Percentiles rank a stretch among this genome's conserved stretches.
These are phyloP conservation scores for Lathronympha strigana DNA, from an alignment of 2,888 invertebrate species.

Conservation along the genomic window DNA sequence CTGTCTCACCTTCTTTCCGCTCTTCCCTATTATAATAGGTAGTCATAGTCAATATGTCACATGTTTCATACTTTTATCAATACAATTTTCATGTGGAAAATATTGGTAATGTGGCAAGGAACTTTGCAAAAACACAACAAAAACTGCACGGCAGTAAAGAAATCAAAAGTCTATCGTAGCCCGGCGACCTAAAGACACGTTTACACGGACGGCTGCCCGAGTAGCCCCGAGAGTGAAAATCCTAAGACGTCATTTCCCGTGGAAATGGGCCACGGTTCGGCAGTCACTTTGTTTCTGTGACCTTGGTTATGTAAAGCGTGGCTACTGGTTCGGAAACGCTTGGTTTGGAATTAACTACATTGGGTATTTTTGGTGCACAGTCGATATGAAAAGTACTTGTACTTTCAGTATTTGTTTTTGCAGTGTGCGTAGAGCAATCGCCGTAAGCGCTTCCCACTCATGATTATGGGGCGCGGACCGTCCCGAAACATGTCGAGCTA, in stretches of 20 bases:
- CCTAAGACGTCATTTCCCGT: constrained; percentile 68
- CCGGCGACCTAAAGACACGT: constrained; percentile 58
- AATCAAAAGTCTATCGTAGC: constrained; percentile 36
- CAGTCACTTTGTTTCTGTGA: constrained; percentile 70
- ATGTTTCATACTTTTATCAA: too few relatives aligned
- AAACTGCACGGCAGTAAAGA: not conserved
- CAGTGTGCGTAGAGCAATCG: too few relatives aligned
- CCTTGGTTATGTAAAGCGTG: constrained; percentile 57
- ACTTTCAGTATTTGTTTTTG: too few relatives aligned
- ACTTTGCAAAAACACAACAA: not conserved
- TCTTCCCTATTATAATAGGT: too few relatives aligned
- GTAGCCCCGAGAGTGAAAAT: constrained; percentile 76
- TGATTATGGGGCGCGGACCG: too few relatives aligned
- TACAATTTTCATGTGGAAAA: too few relatives aligned
- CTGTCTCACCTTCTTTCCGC: too few relatives aligned
- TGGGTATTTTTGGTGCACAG: not conserved
- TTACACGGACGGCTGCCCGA: constrained; percentile 70
- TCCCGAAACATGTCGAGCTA: too few relatives aligned
- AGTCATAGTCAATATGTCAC: too few relatives aligned
- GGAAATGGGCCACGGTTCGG: constrained; percentile 72
- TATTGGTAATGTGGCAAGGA: too few relatives aligned
- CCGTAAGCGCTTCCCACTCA: too few relatives aligned
- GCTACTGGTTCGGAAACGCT: constrained; percentile 18
- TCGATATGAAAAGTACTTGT: not conserved
- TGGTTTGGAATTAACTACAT: constrained; percentile 4